Conservation (phyloP, 2,113 vertebrate species). For the Ornithorhynchus anatinus region DNA sequence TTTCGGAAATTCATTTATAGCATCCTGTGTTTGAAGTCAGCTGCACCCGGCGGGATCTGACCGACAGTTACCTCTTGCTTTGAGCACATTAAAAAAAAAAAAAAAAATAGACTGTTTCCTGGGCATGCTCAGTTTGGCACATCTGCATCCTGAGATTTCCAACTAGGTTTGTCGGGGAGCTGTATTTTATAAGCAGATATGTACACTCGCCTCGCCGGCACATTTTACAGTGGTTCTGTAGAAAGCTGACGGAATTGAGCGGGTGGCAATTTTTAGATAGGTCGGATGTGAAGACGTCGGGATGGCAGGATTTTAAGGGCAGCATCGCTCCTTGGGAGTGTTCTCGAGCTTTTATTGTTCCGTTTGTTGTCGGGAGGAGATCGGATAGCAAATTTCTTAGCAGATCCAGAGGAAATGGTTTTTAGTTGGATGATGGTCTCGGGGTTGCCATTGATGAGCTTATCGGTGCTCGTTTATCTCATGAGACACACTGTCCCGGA, state of each 20-base stretch:
- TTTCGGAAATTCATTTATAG: constrained; percentile 60
- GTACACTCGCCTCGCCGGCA: constrained; percentile 22
- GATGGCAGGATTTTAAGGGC: background rate
- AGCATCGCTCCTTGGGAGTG: background rate
- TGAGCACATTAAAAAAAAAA: constrained; percentile 41
- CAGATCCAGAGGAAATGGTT: no score
- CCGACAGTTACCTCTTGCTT: constrained; percentile 81
- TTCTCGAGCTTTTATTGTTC: no score
- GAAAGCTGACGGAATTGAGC: background rate
- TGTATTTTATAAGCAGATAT: no score
- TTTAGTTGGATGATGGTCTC: no score
- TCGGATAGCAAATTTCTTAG: no score
- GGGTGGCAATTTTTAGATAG: background rate
- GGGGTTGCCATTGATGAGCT: no score
- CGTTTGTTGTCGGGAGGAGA: no score
- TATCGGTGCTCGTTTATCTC: no score
- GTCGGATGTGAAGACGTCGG: background rate
- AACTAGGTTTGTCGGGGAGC: constrained; percentile 55
- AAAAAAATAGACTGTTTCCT: constrained; percentile 53
- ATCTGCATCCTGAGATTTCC: constrained; percentile 61
- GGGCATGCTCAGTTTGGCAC: constrained; percentile 70
- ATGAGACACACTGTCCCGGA: no score
- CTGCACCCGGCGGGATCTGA: constrained; percentile 64
- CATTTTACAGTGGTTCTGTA: constrained; percentile 57
- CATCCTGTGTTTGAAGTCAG: constrained; percentile 63